phyloP scores from a whole-genome alignment of 2,797 vertebrate genomes.

The Sebastes cheni region DNA sequence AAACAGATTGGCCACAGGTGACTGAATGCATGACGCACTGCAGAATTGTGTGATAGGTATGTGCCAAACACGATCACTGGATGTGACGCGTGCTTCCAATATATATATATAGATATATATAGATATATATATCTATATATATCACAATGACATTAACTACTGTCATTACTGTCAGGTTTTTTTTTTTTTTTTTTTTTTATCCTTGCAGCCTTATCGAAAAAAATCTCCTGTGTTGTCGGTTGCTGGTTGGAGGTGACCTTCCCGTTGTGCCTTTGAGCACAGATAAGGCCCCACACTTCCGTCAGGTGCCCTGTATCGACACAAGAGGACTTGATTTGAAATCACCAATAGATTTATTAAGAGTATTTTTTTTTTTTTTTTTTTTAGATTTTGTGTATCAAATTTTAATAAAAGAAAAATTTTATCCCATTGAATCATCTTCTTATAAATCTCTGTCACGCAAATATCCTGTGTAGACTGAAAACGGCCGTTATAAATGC shows the following conservation, averaged over 20 bases:
- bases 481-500: not conserved
- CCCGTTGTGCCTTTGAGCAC: slow-evolving; percentile 28
- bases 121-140: fast-evolving
- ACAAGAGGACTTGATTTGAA: not conserved
- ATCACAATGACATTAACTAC: not conserved
- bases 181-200: too few relatives aligned
- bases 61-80: not conserved
- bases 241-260: not conserved
- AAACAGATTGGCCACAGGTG: not conserved
- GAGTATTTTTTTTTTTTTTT: not conserved
- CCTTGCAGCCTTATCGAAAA: not conserved
- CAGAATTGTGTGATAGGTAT: not conserved
- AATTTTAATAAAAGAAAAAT: not conserved
- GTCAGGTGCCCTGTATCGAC: not conserved
- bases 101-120: not conserved
- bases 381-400: not conserved
- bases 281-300: too few relatives aligned
- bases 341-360: not conserved
- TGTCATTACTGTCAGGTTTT: not conserved
- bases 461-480: not conserved
- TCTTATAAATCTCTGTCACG: not conserved
- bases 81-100: not conserved
- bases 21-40: not conserved
- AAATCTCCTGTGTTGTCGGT: not conserved
- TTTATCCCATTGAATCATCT: not conserved